Conservation (phyloP, 2,797 vertebrate genomes). For the Hapalemur alaotrensis region DNA sequence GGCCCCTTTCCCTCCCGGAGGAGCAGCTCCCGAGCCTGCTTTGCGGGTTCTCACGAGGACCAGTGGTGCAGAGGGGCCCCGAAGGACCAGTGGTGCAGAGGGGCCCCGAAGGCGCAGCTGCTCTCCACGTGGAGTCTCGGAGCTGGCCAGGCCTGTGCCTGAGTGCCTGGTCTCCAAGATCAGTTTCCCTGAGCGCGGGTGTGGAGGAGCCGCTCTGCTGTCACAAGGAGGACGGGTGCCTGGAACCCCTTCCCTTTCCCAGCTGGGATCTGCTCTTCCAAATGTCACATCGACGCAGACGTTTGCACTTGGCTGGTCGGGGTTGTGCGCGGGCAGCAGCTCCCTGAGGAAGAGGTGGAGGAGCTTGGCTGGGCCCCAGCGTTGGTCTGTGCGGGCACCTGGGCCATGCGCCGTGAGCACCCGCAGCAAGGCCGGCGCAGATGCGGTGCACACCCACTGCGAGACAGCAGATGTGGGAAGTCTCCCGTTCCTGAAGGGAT, state of each 20-base stretch:
- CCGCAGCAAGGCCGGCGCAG: background rate
- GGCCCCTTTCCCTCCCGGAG: background rate
- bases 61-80: background rate
- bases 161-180: background rate
- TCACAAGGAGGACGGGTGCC: no score
- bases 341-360: no score
- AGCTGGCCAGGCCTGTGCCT: background rate
- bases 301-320: no score
- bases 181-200: background rate
- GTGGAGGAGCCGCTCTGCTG: background rate
- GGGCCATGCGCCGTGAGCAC: background rate
- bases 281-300: no score
- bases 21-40: background rate
- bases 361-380: no score
- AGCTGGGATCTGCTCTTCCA: background rate
- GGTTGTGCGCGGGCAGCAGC: background rate
- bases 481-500: background rate
- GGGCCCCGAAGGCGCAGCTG: fast-evolving
- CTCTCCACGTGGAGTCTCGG: background rate
- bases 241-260: background rate
- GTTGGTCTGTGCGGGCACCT: background rate
- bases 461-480: background rate
- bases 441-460: background rate
- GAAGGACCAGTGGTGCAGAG: fast-evolving
- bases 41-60: no score